Base-by-base conservation (phyloP, 2,888 invertebrate genomes). In the Heliconius erato region DNA sequence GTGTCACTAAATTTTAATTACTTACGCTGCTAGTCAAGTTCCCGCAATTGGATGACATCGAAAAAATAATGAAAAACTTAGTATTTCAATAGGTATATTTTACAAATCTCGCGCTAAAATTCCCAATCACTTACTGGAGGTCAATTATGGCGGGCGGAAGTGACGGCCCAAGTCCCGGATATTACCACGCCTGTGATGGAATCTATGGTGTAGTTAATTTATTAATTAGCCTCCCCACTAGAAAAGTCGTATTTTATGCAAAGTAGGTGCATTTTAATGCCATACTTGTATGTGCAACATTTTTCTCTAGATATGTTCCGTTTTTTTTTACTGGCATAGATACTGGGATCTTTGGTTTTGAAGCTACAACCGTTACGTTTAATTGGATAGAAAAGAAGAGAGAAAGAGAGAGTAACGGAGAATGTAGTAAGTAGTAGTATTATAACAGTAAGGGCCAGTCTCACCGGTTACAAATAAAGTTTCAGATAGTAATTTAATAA, bases 161-260 rank as follows among this genome's bases (percentile, higher is more conserved):
- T 81, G 85, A 81, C 84, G 85, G 84, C 79, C 79, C 83, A 79
- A 84, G 85, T 83, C 85, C 86, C 86, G 86, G 86, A 86, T 84
- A 86, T 86, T 86, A 85, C 84, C 80, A 83, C 84, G 86, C 86
- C 86, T 83, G 78, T 79, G 84, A 82, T 84, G 85, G 81, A 82
- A 78, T 80, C 77, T 80, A 81, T 79, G 63, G 79, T 80, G 79
- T 76, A 69, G 74, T 49, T 82, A 80, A 81, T 68, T 59, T 77
- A 79, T 82, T 83, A 83, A 82, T 84, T 80, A 65, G 74, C 67
- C 23, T 16, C 40, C 49, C 23, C 26, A 26, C n/a, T 23, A 35
- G n/a, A 6, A 63, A 35, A 23, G 26, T 6, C 28, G 12, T 59
- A 9, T 59, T 59, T 23, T 59, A n/a, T 59, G 23, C 23, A 59